Evolutionary conservation across 2,797 vertebrate species (phyloP).

Genomic region (Salmo trutta): DNA sequence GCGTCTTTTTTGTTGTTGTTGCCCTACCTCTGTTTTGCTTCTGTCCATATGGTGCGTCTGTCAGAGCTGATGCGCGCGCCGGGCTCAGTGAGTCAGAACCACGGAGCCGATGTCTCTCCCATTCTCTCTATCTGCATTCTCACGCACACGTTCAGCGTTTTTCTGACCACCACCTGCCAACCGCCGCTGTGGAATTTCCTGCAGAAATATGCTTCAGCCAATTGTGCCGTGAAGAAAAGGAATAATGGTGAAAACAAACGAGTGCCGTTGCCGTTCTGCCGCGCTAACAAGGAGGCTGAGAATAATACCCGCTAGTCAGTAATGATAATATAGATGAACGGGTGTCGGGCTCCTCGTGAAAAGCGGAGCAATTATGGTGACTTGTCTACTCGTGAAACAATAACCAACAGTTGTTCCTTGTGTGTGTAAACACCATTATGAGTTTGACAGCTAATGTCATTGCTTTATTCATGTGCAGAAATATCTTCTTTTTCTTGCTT

Average conservation of each 20-base stretch:
- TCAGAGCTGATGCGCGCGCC: constrained; percentile 26
- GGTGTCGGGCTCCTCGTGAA: not conserved
- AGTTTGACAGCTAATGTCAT: not conserved
- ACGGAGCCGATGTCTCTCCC: not conserved
- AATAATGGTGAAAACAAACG: not conserved
- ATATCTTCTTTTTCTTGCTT: no score
- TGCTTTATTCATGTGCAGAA: not conserved
- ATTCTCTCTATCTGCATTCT: not conserved
- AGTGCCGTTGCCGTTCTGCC: not conserved
- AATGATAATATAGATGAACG: not conserved
- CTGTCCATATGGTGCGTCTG: constrained; percentile 51
- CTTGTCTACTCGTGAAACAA: no score
- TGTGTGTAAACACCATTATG: not conserved
- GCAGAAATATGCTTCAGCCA: not conserved
- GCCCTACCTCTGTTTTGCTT: not conserved
- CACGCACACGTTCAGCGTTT: not conserved
- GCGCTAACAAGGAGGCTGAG: not conserved
- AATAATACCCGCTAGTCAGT: not conserved
- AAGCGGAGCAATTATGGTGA: no score
- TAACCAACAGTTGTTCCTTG: not conserved
- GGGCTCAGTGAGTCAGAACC: not conserved
- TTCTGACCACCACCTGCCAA: not conserved
- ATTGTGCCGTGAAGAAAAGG: not conserved
- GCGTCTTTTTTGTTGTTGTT: constrained; percentile 43
- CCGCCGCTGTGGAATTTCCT: not conserved